Evolutionary conservation across 2,113 vertebrate genomes (phyloP), one percentile per base, ranked within the genome.

Genomic region (Isurus oxyrinchus): DNA sequence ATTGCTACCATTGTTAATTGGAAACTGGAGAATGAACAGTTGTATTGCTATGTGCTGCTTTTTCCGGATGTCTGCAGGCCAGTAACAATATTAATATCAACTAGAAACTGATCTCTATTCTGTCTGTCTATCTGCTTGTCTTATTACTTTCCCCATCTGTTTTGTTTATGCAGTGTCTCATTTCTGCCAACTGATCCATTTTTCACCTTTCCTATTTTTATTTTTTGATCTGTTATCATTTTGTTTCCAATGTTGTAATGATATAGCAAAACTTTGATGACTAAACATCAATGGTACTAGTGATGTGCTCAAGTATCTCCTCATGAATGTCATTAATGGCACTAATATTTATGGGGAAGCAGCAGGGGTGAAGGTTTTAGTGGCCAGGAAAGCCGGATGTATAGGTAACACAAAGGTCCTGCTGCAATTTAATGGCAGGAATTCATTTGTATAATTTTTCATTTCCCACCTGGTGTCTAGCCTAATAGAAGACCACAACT

Each of bases 1-100:
- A 84, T 84, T 84, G 81, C 76, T n/a, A 81, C n/a, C 76, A 81
- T 81, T 81, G n/a, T 84, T 44, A 84, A 44, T 44, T 84, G 81
- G 81, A 44, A 84, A 84, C 81, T 49, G 81, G 81, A 84, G 81
- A 84, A 84, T 84, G 81, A 84, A 44, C 16, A 84, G 81, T 84
- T 84, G 40, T 84, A 19, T 84, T 49, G 19, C 19, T 19, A 19
- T 84, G 40, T 84, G 81, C 40, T 84, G 5, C 81, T 84, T 84
- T 19, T 44, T 44, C 40, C 81, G 81, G 81, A 84, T 84, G 81
- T 84, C 81, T 84, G 40, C 81, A 84, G 81, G 81, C 81, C 4
- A 84, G 81, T 44, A 84, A 84, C 16, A 84, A 44, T 84, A 35
- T 76, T 76, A 76, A 35, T 76, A 84, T 8, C 16, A 84, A 44